Percentiles rank a stretch among this genome's conserved stretches.
Evolutionary conservation across 2,113 vertebrate species (phyloP).

Genomic region (Entomyzon cyanotis): DNA sequence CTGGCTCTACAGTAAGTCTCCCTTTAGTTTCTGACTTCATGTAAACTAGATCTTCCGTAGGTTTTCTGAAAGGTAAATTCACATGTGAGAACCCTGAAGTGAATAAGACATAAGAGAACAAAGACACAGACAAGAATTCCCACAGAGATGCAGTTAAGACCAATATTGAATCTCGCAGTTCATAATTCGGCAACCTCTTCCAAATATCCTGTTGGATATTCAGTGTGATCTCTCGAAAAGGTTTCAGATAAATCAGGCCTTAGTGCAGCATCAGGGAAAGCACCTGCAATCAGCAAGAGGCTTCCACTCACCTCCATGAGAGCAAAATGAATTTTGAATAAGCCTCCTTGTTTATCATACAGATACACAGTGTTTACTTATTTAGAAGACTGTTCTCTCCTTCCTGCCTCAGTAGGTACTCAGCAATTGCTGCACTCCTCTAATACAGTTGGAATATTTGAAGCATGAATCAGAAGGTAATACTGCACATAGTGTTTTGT

Average conservation of each 20-base stretch:
- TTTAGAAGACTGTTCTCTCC: neutral
- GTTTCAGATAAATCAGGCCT: neutral
- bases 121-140: neutral
- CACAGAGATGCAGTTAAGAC: neutral
- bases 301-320: neutral
- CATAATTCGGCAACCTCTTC: neutral
- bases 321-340: neutral
- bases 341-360: neutral
- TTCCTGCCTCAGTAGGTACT: neutral
- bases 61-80: neutral
- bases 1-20: neutral
- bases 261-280: neutral
- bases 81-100: neutral
- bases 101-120: neutral
- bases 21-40: neutral
- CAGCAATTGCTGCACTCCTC: neutral
- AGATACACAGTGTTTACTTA: neutral
- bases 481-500: neutral
- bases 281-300: neutral
- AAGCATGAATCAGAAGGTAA: slow-evolving; percentile 19
- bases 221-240: neutral
- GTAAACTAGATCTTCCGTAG: neutral
- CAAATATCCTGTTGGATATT: neutral
- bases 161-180: neutral
- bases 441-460: neutral